A percentile compares a stretch with the other conserved stretches of the same genome.
These are phyloP conservation scores for Amiota communis DNA, from an alignment of 2,888 invertebrate genomes.

Conservation along the genomic window DNA sequence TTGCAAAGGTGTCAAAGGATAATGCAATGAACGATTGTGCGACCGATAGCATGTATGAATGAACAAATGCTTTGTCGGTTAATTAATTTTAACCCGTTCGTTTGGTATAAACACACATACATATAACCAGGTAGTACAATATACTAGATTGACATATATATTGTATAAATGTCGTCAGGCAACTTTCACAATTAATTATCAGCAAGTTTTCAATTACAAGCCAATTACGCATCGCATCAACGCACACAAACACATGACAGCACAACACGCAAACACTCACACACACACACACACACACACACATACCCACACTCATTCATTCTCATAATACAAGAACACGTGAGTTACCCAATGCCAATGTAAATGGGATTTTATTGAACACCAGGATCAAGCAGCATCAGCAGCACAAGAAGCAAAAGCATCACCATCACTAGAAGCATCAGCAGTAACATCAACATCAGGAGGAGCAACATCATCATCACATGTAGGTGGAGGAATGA, in stretches of 20 bases:
- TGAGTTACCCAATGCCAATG: not conserved
- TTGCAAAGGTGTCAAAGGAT: not conserved
- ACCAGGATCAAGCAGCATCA: not conserved
- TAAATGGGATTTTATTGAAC: constrained; percentile 16
- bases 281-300: too few relatives aligned
- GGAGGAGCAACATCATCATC: too few relatives aligned
- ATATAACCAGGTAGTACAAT: too few relatives aligned
- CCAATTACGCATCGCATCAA: constrained; percentile 57
- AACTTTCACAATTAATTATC: constrained; percentile 63
- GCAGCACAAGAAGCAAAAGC: not conserved
- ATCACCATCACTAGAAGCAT: not conserved
- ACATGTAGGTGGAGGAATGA: too few relatives aligned
- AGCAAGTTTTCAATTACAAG: constrained; percentile 63
- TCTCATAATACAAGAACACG: constrained; percentile 4
- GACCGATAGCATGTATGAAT: too few relatives aligned
- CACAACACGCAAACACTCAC: not conserved
- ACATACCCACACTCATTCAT: too few relatives aligned
- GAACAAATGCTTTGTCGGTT: too few relatives aligned
- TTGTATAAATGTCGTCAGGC: constrained; percentile 61
- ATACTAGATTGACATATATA: constrained; percentile 16
- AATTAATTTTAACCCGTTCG: too few relatives aligned
- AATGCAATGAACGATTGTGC: not conserved
- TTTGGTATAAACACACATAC: too few relatives aligned
- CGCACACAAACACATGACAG: constrained; percentile 19
- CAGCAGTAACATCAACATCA: not conserved